Conservation (phyloP, 2,797 vertebrate species). For the Lepidocolaptes lacrymiger region DNA sequence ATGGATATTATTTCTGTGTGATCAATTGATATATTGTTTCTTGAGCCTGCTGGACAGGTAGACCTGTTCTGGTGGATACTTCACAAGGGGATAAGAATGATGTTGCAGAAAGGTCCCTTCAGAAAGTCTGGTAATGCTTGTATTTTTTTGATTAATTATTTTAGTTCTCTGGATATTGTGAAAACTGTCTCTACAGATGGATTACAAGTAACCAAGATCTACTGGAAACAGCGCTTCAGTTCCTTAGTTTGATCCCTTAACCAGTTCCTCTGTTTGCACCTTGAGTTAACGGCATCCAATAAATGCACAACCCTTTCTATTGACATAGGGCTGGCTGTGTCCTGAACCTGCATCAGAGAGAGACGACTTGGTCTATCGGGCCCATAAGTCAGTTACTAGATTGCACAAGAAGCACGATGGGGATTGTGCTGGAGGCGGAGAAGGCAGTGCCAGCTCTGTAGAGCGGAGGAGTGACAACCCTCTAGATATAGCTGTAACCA, state of each 20-base stretch:
- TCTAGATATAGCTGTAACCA: constrained; percentile 99
- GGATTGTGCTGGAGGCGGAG: constrained; percentile 83
- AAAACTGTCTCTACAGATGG: constrained; percentile 65
- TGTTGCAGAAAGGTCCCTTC: background rate
- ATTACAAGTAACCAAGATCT: constrained; percentile 60
- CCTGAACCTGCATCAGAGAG: constrained; percentile 95
- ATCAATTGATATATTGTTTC: background rate
- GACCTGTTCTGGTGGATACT: background rate
- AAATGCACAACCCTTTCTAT: constrained; percentile 77
- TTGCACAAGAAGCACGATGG: constrained; percentile 82
- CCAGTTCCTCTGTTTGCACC: constrained; percentile 40
- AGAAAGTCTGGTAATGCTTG: constrained; percentile 30
- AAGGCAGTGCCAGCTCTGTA: constrained; percentile 83
- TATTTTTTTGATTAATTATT: constrained; percentile 50
- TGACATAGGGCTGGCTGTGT: constrained; percentile 94
- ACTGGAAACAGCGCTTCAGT: constrained; percentile 48
- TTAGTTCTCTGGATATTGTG: constrained; percentile 69
- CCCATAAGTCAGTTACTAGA: constrained; percentile 91
- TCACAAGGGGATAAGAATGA: background rate
- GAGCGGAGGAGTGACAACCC: constrained; percentile 96
- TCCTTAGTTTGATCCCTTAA: constrained; percentile 66
- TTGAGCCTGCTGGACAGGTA: background rate
- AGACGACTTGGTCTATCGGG: constrained; percentile 97
- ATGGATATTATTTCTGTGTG: background rate
- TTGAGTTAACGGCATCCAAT: constrained; percentile 45